A percentile compares a stretch with the other conserved stretches of the same genome.
Evolutionary conservation across 2,888 invertebrate species (phyloP).

Genomic region (Gymnosoma rotundatum): DNA sequence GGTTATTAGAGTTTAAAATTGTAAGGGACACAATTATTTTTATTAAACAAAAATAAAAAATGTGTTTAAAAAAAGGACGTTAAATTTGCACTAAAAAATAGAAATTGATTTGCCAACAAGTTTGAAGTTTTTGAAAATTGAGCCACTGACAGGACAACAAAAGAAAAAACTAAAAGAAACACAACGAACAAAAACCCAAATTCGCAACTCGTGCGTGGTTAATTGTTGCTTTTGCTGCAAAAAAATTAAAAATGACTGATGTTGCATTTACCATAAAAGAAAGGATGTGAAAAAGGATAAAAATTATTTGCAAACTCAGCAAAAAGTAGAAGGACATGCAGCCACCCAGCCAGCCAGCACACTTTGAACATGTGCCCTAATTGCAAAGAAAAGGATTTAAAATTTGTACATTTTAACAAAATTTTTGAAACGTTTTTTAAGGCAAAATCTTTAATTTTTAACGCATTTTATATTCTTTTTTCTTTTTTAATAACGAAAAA

Average conservation of each 20-base stretch:
- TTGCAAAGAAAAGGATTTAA: constrained; percentile 62
- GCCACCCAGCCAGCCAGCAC: constrained; percentile 47
- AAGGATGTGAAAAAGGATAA: constrained; percentile 61
- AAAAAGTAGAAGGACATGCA: background rate
- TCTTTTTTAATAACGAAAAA: constrained; percentile 10
- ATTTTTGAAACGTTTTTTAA: constrained; percentile 55
- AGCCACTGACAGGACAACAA: constrained; percentile 67
- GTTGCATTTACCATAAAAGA: constrained; percentile 72
- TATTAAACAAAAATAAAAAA: constrained; percentile 27
- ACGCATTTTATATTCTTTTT: constrained; percentile 44
- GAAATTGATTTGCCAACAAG: constrained; percentile 46
- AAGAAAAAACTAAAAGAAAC: constrained; percentile 66
- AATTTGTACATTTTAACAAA: constrained; percentile 37
- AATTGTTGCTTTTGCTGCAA: constrained; percentile 72
- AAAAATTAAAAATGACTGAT: constrained; percentile 58
- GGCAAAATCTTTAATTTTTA: constrained; percentile 54
- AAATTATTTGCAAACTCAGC: constrained; percentile 5
- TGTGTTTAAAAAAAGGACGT: constrained; percentile 26
- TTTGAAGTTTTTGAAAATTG: constrained; percentile 63
- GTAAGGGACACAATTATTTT: background rate
- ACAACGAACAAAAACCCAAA: constrained; percentile 68
- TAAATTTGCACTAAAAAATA: constrained; percentile 19
- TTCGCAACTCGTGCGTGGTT: constrained; percentile 77
- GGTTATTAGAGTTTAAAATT: background rate
- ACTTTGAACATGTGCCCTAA: constrained; percentile 63